Evolutionary conservation across 1,140 invertebrate genomes (phyloP), one percentile per base, ranked within the genome.

Genomic region (Planococcus citri): DNA sequence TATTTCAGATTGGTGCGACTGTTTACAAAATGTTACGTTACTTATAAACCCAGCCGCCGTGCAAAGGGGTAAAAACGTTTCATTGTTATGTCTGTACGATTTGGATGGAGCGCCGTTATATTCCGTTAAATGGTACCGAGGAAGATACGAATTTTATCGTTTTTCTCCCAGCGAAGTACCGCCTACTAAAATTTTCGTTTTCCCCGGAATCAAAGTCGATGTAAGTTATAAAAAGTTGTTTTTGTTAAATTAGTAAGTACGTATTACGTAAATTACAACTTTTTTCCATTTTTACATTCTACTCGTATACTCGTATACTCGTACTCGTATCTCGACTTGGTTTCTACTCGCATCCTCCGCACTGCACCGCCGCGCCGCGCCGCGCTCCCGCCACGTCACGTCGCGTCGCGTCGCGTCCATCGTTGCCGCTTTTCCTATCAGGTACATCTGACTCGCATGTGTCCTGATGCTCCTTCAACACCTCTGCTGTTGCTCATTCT

Each of bases 51-150:
- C 89, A 14, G 78, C 83, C 60, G 87, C 87, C 51, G 88, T 90
- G 33, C 81, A 85, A 74, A 84, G 84, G 37, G 88, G 88, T 20
- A 84, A 86, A 73, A 83, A 86, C 12, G 87, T 87, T 22, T 83
- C 84, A 67, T 81, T 93, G 60, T 83, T 85, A 20, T 92, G 90
- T 78, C 83, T 86, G 73, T 93, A 91, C 77, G 89, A 92, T 76
- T 80, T 92, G 72, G 87, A 91, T 73, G 81, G 85, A 57, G 85
- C 84, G 21, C 79, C 83, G 10, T 82, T 94, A 4, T 92, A 93
- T 77, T 87, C 88, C 1, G 88, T 92, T 72, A 87, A 90, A 78
- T 93, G 90, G 89, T 92, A 91, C 78, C 82, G 86, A 67, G 84
- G 86, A 57, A 86, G 87, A 58, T 82, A 83, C 22, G 90, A 94